These are phyloP conservation scores for Panagrolaimus sp. DNA, from an alignment of 1,140 invertebrate genomes.

Conservation along the genomic window DNA sequence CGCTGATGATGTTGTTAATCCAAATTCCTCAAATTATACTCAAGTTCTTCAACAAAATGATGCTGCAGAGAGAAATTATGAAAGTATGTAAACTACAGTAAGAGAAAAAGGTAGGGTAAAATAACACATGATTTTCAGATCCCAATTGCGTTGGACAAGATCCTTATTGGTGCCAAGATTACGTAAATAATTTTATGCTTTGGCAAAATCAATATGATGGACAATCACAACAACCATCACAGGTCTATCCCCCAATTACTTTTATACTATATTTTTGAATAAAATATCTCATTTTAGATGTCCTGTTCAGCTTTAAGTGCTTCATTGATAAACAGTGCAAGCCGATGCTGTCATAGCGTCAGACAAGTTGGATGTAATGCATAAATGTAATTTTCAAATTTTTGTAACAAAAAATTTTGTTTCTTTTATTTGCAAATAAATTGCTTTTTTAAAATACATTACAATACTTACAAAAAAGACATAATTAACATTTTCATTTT, in stretches of 20 bases:
- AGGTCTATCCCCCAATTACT: too few species aligned
- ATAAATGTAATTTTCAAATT: not conserved
- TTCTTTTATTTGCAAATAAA: too few species aligned
- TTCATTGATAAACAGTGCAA: not conserved
- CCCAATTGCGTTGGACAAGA: constrained; percentile 24
- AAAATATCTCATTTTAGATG: not conserved
- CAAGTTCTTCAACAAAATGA: constrained; percentile 18
- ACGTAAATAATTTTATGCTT: constrained; percentile 15
- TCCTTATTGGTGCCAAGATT: constrained; percentile 26
- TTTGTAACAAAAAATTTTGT: too few species aligned
- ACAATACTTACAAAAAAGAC: too few species aligned
- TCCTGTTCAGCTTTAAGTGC: not conserved
- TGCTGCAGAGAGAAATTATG: not conserved
- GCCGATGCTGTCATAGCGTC: constrained; percentile 5
- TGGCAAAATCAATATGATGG: constrained; percentile 11
- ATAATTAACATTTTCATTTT: not conserved
- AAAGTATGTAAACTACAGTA: not conserved
- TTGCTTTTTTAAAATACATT: too few species aligned
- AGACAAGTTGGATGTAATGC: constrained; percentile 2
- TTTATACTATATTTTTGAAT: not conserved
- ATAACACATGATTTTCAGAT: constrained; percentile 11
- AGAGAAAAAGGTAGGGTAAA: not conserved
- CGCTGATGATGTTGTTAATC: constrained; percentile 1
- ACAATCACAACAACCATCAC: not conserved
- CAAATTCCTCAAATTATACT: not conserved